Conservation (phyloP, 2,113 vertebrate genomes). For the Ardeotis arabs region DNA sequence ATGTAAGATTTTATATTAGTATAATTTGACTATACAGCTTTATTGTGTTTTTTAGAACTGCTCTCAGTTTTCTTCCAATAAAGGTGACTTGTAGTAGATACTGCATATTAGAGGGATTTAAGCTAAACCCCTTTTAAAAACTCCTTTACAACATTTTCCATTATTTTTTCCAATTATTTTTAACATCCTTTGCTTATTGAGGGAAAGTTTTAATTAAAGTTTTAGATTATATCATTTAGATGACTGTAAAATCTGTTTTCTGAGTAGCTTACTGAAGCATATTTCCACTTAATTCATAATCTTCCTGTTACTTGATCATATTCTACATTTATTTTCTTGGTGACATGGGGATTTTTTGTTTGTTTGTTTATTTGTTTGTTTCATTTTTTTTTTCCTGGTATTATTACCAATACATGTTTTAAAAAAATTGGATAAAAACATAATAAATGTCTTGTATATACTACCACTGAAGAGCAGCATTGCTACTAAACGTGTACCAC, state of each 20-base stretch:
- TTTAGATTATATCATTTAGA: neutral
- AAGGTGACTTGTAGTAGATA: neutral
- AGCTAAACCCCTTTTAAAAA: neutral
- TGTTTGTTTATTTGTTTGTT: neutral
- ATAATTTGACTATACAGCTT: neutral
- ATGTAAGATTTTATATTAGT: neutral
- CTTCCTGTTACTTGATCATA: neutral
- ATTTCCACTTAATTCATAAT: neutral
- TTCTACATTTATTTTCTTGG: neutral
- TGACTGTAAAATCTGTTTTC: neutral
- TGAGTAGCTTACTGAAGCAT: neutral
- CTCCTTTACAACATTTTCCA: neutral
- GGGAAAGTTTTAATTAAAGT: neutral
- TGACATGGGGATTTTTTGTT: neutral
- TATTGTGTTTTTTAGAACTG: neutral
- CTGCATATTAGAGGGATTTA: neutral
- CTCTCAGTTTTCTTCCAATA: neutral
- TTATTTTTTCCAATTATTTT: neutral
- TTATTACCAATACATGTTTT: neutral
- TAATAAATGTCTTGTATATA: neutral
- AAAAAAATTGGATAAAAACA: neutral
- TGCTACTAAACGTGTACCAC: neutral
- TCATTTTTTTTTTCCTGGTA: accelerated
- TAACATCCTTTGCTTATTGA: neutral
- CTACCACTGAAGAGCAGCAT: neutral